phyloP scores from a whole-genome alignment of 2,797 vertebrate genomes.

The Calcarius lapponicus region DNA sequence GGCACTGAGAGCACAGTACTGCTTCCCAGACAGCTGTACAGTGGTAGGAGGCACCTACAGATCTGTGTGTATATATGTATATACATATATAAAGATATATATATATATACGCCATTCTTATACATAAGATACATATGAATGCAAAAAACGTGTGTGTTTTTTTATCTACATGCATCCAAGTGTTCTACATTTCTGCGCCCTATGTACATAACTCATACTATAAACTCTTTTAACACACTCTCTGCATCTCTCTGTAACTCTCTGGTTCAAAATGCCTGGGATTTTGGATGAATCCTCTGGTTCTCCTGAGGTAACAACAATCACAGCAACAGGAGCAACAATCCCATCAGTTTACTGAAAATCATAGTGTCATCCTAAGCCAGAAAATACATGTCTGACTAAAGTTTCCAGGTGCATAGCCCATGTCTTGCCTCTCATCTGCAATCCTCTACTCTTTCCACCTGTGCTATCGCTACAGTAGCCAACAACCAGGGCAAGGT shows the following conservation, averaged over 20 bases:
- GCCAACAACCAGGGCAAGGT: neutral
- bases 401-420: neutral
- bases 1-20: neutral
- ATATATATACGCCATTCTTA: fast-evolving
- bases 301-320: neutral
- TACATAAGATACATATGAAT: neutral
- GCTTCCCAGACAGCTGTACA: neutral
- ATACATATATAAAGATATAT: neutral
- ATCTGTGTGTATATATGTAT: fast-evolving
- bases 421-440: neutral
- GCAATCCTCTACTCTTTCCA: neutral
- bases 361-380: fast-evolving
- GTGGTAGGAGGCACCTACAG: neutral
- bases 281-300: neutral
- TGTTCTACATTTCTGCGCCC: neutral
- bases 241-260: neutral
- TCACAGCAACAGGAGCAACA: neutral
- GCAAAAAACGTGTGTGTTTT: neutral
- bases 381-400: neutral
- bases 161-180: neutral
- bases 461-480: neutral
- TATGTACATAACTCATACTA: neutral
- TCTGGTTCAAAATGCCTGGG: neutral
- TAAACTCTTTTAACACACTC: neutral
- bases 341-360: neutral